Base-by-base conservation (phyloP, 2,113 vertebrate species). In the Rhea pennata region DNA sequence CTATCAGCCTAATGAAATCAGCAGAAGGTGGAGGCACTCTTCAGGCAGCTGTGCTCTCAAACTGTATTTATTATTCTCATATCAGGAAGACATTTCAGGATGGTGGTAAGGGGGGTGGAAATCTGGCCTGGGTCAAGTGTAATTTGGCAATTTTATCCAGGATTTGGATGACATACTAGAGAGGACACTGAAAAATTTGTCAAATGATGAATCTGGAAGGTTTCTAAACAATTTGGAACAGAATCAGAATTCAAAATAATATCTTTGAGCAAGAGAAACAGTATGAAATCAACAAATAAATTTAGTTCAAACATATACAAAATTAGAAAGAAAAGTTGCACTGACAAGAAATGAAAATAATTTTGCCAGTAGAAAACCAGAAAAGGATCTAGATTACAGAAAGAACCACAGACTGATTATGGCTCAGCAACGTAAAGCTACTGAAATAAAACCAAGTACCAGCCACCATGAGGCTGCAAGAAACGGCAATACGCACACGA, bases 21-120 rank as follows among this genome's bases (percentile, higher is more conserved):
- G 53, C 71, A 44, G 27, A 81, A 93, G 59, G 42, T 67, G 61
- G 92, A 81, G 9, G 39, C 59, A 56, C 69, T 71, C 71, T 59
- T 73, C 92, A 96, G 56, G 66, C 61, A 94, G 54, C 87, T 89
- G 56, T 87, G 61, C 31, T 93, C 66, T 85, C 61, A 12, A 64
- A 72, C 26, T 29, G 10, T 59, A 59, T 58, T 87, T 74, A n/a
- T 70, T 87, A 31, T 48, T 83, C 44, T 53, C 75, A 73, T 21
- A 61, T 56, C 78, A 87, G 31, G 12, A 92, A 72, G n/a, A 46
- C 3, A 80, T 75, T 74, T 84, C 62, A 27, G 54, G 64, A 36
- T 36, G 36, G 36, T 36, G 36, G 36, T 36, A 53, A 39, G 67
- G 3, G 8, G 0, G 10, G 8, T 11, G 42, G 58, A 21, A n/a